Evolutionary conservation across 2,113 vertebrate species (phyloP).

Genomic region (Edolisoma coerulescens): DNA sequence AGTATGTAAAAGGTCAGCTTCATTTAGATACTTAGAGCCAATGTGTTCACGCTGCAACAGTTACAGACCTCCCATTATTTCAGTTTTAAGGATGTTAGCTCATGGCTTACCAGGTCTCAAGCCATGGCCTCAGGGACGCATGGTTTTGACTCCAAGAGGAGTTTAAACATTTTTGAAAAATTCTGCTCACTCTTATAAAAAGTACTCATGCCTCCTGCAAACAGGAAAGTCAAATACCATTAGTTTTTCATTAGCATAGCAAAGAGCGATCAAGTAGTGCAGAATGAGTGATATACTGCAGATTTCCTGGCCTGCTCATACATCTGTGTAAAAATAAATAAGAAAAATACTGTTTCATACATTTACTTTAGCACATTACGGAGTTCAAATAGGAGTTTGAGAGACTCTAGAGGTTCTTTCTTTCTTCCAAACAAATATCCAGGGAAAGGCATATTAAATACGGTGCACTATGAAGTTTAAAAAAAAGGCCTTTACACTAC

Average conservation of each 20-base stretch:
- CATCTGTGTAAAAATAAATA: neutral
- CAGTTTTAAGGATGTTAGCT: neutral
- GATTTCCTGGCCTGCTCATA: fast-evolving
- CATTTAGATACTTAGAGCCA: slow-evolving; percentile 26
- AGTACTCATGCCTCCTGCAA: neutral
- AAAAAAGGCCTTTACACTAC: neutral
- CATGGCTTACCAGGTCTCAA: neutral
- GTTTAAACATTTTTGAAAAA: neutral
- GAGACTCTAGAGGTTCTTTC: neutral
- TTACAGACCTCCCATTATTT: neutral
- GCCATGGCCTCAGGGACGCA: neutral
- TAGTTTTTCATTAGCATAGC: neutral
- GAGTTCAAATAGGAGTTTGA: neutral
- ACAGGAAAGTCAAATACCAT: neutral
- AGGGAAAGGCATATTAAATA: neutral
- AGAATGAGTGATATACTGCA: neutral
- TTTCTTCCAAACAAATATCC: neutral
- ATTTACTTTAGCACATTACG: neutral
- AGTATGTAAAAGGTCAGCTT: slow-evolving; percentile 46
- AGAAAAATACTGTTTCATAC: neutral
- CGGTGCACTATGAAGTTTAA: neutral
- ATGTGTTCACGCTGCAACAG: neutral
- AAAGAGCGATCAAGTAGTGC: neutral
- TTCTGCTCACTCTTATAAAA: neutral
- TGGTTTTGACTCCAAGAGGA: neutral